phyloP scores from a whole-genome alignment of 2,888 invertebrate genomes.

The Erpobdella octoculata region DNA sequence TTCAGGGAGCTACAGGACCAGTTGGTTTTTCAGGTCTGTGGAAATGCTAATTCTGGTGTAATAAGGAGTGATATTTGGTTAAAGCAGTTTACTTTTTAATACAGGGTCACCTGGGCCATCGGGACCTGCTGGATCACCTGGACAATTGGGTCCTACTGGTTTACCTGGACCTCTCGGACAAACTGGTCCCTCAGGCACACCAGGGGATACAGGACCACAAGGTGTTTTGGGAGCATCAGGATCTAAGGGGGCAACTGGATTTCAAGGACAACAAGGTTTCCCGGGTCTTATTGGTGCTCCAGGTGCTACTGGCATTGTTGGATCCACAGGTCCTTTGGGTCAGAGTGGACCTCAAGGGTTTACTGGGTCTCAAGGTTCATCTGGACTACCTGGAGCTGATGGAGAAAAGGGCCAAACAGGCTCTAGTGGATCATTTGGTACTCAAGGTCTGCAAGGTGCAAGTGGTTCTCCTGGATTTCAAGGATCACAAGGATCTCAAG shows the following conservation, averaged over 20 bases:
- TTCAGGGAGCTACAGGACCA: slow-evolving; percentile 34
- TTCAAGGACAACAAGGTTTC: slow-evolving; percentile 19
- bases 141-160: slow-evolving; percentile 33
- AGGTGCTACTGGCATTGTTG: slow-evolving; percentile 24
- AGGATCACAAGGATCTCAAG: slow-evolving; percentile 24
- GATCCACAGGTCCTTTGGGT: slow-evolving; percentile 30
- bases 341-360: slow-evolving; percentile 29
- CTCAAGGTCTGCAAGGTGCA: slow-evolving; percentile 29
- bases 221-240: slow-evolving; percentile 31
- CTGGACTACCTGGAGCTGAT: slow-evolving; percentile 31
- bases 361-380: slow-evolving; percentile 29
- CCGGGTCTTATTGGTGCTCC: neutral
- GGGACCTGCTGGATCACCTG: slow-evolving; percentile 34
- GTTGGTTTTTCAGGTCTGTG: slow-evolving; percentile 22
- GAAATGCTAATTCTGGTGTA: slow-evolving; percentile 17
- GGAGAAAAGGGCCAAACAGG: slow-evolving; percentile 32
- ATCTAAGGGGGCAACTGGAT: slow-evolving; percentile 16
- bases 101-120: slow-evolving; percentile 30
- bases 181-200: slow-evolving; percentile 6
- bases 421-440: slow-evolving; percentile 24
- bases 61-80: neutral
- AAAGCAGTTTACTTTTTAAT: neutral
- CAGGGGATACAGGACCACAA: slow-evolving; percentile 20
- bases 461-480: slow-evolving; percentile 17
- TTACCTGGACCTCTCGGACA: slow-evolving; percentile 24